Base-by-base conservation (phyloP, 2,113 vertebrate genomes). In the Lutjanus erythropterus region DNA sequence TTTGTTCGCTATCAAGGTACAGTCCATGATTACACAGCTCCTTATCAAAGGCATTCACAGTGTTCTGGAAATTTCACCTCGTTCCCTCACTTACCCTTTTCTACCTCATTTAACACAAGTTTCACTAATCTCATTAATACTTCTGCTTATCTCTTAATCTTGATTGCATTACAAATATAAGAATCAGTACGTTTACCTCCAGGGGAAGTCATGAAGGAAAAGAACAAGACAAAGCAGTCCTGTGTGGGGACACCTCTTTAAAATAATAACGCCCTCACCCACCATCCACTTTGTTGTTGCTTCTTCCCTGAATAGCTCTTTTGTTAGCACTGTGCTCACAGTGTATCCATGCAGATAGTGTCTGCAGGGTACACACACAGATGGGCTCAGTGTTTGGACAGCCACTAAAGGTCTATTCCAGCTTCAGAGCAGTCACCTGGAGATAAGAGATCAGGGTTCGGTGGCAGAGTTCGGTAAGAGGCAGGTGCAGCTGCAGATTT, bases 401-500 rank as follows among this genome's bases (percentile, higher is more conserved):
- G 61, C 33, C 66, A 60, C 70, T 52, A 50, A 72, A 80, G 71
- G 62, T 80, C 72, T 85, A 67, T 81, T 80, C 83, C 49, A 59
- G 70, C 62, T 53, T 47, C 72, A 25, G 52, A 68, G 72, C 64
- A 71, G 79, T 80, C 86, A 82, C 67, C 83, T 75, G 75, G 52
- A 89, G 86, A 88, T 80, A 88, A 81, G 81, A 81, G 71, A 73
- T 75, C 80, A 64, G 64, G 50, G 27, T 80, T 46, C n/a, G 12
- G 47, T 25, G 41, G 59, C 4, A 16, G 67, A 27, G 60, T 76
- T 77, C 59, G 15, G 49, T 65, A 23, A 10, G 27, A 15, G 68
- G 35, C 64, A 64, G 42, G 46, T 72, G 65, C 33, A 35, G 59
- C 1, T 52, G 44, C 47, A 49, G 46, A 21, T 21, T 29, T 11